Base-by-base conservation (phyloP, 1,140 invertebrate genomes). In the Mya arenaria region DNA sequence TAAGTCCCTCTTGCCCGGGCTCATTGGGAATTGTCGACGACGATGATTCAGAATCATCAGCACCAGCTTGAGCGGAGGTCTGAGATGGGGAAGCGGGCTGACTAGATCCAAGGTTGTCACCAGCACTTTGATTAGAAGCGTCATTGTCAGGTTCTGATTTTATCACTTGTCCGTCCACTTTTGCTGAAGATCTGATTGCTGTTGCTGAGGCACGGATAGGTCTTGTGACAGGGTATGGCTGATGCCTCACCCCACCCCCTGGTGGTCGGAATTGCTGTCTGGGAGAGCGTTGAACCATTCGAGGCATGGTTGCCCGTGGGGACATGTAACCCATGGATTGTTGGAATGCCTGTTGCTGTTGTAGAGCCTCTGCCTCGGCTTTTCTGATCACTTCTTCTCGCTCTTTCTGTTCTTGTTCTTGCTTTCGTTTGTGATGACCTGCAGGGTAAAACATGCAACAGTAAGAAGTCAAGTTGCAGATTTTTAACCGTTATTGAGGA, bases 21-120 rank as follows among this genome's bases (percentile, higher is more conserved):
- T 66, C 65, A 44, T 79, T 66, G 23, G 44, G 77, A 78, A 78
- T 78, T 25, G 60, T 78, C 3, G 77, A 79, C 8, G 8, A 56
- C 4, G 77, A 79, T 17, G 77, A 79, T 58, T 79, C 77, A 55
- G 75, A 79, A 48, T 48, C 19, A 19, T 48, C 41, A 19, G 10
- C 41, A 19, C 10, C 19, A 13, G 10, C 41, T 48, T 10, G 41
- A 13, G 10, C 41, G 10, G 41, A 48, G 10, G 10, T 48, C 41
- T 13, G 10, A 19, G 41, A 48, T 48, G 41, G 41, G 10, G 41
- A 48, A 48, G 41, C 10, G 10, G 41, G 41, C 41, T 48, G 41
- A 48, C 41, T 48, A 48, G 41, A 13, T 48, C n/a, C n/a, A n/a
- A n/a, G n/a, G n/a, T n/a, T n/a, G n/a, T n/a, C n/a, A n/a, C n/a